Conservation (phyloP, 2,888 invertebrate genomes). For the Muscina levida region DNA sequence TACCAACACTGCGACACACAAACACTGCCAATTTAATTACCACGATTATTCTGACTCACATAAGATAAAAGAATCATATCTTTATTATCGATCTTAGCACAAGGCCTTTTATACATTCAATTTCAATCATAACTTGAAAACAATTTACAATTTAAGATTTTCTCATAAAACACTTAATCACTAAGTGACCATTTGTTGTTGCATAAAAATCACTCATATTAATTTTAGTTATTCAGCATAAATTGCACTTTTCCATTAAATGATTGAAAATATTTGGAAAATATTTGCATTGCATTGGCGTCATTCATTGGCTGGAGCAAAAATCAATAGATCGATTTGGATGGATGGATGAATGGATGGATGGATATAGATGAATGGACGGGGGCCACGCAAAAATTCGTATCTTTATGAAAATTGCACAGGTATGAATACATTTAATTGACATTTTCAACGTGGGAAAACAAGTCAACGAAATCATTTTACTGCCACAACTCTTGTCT, state of each 20-base stretch:
- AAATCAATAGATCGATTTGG: not conserved
- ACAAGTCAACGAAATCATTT: constrained; percentile 61
- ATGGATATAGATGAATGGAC: not conserved
- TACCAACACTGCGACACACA: not conserved
- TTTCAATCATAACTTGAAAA: not conserved
- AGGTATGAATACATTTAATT: constrained; percentile 62
- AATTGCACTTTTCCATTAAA: not conserved
- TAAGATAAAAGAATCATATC: not conserved
- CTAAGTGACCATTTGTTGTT: too few relatives aligned
- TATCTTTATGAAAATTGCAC: constrained; percentile 61
- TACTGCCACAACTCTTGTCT: constrained; percentile 20
- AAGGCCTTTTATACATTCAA: not conserved
- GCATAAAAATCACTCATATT: not conserved
- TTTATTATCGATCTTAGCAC: constrained; percentile 9
- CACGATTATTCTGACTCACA: too few relatives aligned
- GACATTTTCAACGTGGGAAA: constrained; percentile 65
- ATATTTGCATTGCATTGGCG: too few relatives aligned
- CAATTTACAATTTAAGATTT: too few relatives aligned
- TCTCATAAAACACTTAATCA: too few relatives aligned
- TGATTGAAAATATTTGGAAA: constrained; percentile 5
- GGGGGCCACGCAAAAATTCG: constrained; percentile 6
- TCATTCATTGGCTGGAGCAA: not conserved
- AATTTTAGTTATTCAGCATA: not conserved
- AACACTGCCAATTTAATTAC: too few relatives aligned
- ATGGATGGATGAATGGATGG: not conserved